These are phyloP conservation scores for Mercenaria mercenaria DNA, from an alignment of 1,140 invertebrate species.

Conservation along the genomic window DNA sequence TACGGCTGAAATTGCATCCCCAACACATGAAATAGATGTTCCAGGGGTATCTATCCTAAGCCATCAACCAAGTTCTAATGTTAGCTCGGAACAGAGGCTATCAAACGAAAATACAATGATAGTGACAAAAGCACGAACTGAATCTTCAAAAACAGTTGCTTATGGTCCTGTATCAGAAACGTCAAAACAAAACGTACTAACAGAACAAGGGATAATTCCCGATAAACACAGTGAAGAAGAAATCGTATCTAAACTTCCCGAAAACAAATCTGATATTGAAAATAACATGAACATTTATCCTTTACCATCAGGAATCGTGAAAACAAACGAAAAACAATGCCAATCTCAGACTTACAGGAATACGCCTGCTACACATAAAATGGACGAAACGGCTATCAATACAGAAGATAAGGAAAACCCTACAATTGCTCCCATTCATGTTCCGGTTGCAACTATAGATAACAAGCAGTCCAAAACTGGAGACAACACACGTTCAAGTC, in stretches of 20 bases:
- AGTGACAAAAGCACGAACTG: background rate
- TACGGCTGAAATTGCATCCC: background rate
- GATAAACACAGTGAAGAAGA: too few relatives aligned
- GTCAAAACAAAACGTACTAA: background rate
- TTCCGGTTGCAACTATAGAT: background rate
- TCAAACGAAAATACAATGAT: background rate
- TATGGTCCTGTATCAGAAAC: background rate
- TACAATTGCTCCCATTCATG: background rate
- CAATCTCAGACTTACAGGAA: too few relatives aligned
- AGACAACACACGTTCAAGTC: too few relatives aligned
- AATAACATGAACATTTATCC: too few relatives aligned
- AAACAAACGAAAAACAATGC: too few relatives aligned
- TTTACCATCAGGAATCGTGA: too few relatives aligned
- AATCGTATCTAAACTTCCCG: too few relatives aligned
- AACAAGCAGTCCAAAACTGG: background rate
- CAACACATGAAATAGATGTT: background rate
- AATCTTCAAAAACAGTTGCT: background rate
- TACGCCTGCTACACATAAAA: too few relatives aligned
- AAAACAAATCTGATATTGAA: too few relatives aligned
- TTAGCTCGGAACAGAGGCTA: background rate
- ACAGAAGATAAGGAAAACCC: background rate
- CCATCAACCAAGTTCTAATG: too few relatives aligned
- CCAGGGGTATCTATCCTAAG: too few relatives aligned
- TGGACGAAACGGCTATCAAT: background rate
- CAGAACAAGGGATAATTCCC: background rate